Base-by-base conservation (phyloP, 2,113 vertebrate genomes). In the Hippoglossus stenolepis region DNA sequence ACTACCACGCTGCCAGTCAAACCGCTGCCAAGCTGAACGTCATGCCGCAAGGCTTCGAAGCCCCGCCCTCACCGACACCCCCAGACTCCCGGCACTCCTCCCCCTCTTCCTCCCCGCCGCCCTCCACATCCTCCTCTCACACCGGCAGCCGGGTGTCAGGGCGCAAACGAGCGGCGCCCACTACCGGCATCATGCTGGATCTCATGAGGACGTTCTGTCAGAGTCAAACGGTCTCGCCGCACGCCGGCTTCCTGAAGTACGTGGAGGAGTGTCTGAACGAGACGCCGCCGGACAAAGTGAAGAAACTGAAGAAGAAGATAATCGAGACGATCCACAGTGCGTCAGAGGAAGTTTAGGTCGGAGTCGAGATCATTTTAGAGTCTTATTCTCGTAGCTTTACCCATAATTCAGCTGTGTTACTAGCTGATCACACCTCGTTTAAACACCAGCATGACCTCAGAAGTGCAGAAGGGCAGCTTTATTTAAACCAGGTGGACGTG, bases 211-310 rank as follows among this genome's bases (percentile, higher is more conserved):
- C 65, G 23, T 57, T 87, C 31, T 89, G 67, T 24, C 88, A 75
- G 6, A 81, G 62, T 53, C 85, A 74, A 18, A 2, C 21, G 2
- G 15, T 5, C 4, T 78, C 87, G 1, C 87, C 84, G 0, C 89
- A 92, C 3, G 26, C 78, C 0, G 90, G 90, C 1, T 92, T 92
- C 74, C 82, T 92, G 11, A 89, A 73, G 61, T 92, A 92, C 5
- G 87, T 92, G n/a, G 90, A 92, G 79, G 90, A 92, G 43, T 90
- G 89, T 88, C 80, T 92, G 75, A 89, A 89, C 13, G 90, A 92
- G 62, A 82, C 80, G 0, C 87, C 89, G 0, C 84, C 87, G 0
- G 73, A 81, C 28, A 87, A 83, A 65, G 90, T 90, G 28, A 90
- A 70, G 71, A 86, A 75, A 38, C 66, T 92, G 56, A 92, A 92